Evolutionary conservation across 2,888 invertebrate species (phyloP), one percentile per base, ranked within the genome.

Genomic region (Oscheius onirici): DNA sequence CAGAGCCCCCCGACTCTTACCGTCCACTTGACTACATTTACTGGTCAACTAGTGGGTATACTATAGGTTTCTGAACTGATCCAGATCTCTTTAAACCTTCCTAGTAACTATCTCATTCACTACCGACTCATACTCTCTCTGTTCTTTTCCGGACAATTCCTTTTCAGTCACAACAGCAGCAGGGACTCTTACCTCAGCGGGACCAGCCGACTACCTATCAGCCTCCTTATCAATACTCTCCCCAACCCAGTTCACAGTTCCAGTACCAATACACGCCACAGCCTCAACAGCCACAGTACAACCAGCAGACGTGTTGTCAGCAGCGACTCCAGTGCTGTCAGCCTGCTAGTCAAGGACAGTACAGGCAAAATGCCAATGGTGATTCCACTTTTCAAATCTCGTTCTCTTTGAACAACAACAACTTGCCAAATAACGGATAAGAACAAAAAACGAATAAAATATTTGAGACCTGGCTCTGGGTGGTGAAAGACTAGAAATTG

Each of bases 81-180:
- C n/a, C n/a, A n/a, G n/a, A n/a, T n/a, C n/a, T n/a, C n/a, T n/a
- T n/a, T n/a, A n/a, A n/a, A n/a, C n/a, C n/a, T n/a, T n/a, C n/a
- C n/a, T n/a, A n/a, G n/a, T n/a, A n/a, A n/a, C n/a, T n/a, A n/a
- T n/a, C n/a, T n/a, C n/a, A n/a, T n/a, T n/a, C n/a, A n/a, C n/a
- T n/a, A n/a, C 1, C 13, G n/a, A 10, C 13, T 46, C 46, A 10
- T 17, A 3, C 8, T 46, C 46, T 46, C 46, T 46, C 17, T n/a
- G 40, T 17, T 24, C 6, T 43, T 2, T 58, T 20, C 13, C 20
- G 13, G 10, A 5, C 17, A n/a, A n/a, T 15, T 6, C 20, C 11
- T 41, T 43, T 63, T 63, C 24, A 63, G 63, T 63, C 63, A 3
- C 67, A 68, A 22, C 24, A 54, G 20, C 55, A 55, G 24, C 55